Evolutionary conservation across 2,888 invertebrate species (phyloP).

Genomic region (Mactromeris polynyma): DNA sequence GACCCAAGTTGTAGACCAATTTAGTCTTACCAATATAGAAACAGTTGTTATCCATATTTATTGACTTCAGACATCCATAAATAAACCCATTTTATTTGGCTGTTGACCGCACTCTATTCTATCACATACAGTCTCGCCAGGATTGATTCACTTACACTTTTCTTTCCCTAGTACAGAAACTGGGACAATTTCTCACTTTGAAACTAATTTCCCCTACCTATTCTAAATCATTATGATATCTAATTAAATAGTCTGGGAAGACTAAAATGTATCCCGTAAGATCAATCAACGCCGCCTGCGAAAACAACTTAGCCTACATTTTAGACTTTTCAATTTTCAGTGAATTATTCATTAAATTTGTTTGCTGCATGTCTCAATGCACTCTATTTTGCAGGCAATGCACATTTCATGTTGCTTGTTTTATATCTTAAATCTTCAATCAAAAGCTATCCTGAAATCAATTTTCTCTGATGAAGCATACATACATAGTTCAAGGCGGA

Average conservation of each 20-base stretch:
- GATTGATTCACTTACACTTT: slow-evolving; percentile 19
- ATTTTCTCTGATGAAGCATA: not conserved
- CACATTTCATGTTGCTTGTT: not conserved
- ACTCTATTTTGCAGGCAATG: not conserved
- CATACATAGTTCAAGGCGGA: not conserved
- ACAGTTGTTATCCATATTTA: slow-evolving; percentile 45
- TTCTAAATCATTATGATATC: slow-evolving; percentile 45
- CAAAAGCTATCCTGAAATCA: not conserved
- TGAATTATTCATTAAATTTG: slow-evolving; percentile 13
- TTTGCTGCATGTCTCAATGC: not conserved
- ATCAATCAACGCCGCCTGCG: slow-evolving; percentile 30
- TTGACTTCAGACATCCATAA: slow-evolving; percentile 40
- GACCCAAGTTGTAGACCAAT: slow-evolving; percentile 14
- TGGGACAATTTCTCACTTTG: slow-evolving; percentile 29
- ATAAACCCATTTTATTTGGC: slow-evolving; percentile 36
- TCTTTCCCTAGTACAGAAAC: slow-evolving; percentile 23
- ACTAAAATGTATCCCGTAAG: slow-evolving; percentile 20
- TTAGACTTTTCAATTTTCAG: not conserved
- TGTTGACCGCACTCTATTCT: slow-evolving; percentile 29
- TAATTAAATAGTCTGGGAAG: slow-evolving; percentile 45
- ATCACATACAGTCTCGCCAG: slow-evolving; percentile 16
- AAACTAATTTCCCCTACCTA: slow-evolving; percentile 41
- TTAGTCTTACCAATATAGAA: slow-evolving; percentile 34
- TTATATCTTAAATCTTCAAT: slow-evolving; percentile 8
- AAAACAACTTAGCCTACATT: slow-evolving; percentile 18